Base-by-base conservation (phyloP, 2,113 vertebrate genomes). In the Azemiops feae region DNA sequence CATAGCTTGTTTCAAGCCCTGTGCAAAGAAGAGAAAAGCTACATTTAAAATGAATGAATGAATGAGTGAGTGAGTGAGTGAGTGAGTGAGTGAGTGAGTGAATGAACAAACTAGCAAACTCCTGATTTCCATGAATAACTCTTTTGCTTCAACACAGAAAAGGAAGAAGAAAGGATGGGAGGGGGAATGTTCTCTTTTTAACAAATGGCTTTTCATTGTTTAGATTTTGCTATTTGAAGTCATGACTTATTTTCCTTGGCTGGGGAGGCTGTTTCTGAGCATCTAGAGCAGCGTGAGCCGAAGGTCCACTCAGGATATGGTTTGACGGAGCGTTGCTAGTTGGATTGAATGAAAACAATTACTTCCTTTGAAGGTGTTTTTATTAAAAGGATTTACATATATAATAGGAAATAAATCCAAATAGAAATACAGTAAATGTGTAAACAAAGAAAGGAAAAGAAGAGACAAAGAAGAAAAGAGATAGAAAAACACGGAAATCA, bases 1-100 rank as follows among this genome's bases (percentile, higher is more conserved):
- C 50, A 92, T 91, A 92, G 93, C 89, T 11, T 89, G 93, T 1
- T 57, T 60, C 22, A 43, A 88, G n/a, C 69, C 57, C 94, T 94
- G 91, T 55, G 60, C 0, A 3, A 57, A 34, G 95, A 92, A 91
- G 27, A 54, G 27, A 93, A 25, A 90, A 93, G 89, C n/a, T 22
- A 18, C 22, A 89, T 6, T 34, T 9, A 60, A 43, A n/a, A 57
- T 34, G 5, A 91, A 53, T 53, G n/a, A 30, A 57, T 25, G 4
- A 91, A 87, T 11, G 14, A 4, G 39, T 54, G 22, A 30, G 81
- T 47, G 5, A 52, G 12, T 52, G n/a, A 30, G 53, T 25, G 4
- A 91, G 85, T 11, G 14, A 4, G 39, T 54, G 20, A 30, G 74
- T 45, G 45, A 45, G 5, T 45, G 45, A 52, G 9, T 52, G n/a